These are phyloP conservation scores for Micromesistius poutassou DNA, from an alignment of 2,797 vertebrate species.

Conservation along the genomic window DNA sequence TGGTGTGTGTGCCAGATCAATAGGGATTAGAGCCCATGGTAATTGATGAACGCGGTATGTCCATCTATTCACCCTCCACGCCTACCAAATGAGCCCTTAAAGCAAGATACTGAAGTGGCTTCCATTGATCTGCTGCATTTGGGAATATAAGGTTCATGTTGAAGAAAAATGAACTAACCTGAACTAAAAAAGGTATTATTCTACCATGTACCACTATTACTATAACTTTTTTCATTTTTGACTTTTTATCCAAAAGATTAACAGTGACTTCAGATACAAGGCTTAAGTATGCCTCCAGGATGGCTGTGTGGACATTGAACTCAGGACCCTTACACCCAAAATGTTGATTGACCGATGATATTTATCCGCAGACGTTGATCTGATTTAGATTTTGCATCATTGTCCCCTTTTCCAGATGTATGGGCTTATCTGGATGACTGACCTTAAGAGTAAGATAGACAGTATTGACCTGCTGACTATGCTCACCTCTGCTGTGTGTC, in stretches of 20 bases:
- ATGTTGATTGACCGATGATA: background rate
- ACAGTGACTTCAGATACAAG: no score
- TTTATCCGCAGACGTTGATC: background rate
- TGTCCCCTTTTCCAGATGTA: constrained; percentile 67
- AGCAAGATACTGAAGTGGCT: background rate
- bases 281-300: no score
- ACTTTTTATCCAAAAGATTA: no score
- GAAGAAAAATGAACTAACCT: background rate
- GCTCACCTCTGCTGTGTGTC: constrained; percentile 78
- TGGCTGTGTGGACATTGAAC: background rate
- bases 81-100: background rate
- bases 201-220: no score
- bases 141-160: background rate
- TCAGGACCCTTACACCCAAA: background rate
- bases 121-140: background rate
- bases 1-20: constrained; percentile 11
- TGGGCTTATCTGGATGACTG: constrained; percentile 79
- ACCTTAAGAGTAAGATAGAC: constrained; percentile 75
- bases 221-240: no score
- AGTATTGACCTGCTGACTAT: constrained; percentile 74
- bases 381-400: background rate
- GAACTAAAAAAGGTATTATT: no score
- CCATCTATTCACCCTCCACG: background rate
- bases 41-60: background rate
- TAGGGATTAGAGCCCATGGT: constrained; percentile 9